Evolutionary conservation across 2,888 invertebrate species (phyloP), one percentile per base, ranked within the genome.

Genomic region (Galerucella nymphaeae): DNA sequence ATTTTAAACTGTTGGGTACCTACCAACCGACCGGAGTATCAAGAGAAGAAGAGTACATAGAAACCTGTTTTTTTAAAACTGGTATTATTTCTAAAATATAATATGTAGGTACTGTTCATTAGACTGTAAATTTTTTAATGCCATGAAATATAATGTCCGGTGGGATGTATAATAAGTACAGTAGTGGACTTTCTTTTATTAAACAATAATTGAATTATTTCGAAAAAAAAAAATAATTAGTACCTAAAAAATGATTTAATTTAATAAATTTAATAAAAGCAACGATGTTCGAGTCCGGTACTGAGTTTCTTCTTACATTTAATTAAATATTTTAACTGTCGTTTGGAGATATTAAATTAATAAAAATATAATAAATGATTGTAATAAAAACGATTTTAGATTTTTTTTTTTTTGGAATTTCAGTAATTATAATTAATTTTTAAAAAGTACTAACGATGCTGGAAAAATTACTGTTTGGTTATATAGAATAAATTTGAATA

Each of bases 101-200:
- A 78, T 77, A 76, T 75, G 77, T 23, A 23, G 23, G 23, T 78
- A 74, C 72, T 75, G 68, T 74, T 75, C 76, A 80, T 79, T 79
- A 79, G 76, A 78, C 73, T 74, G 78, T 76, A 73, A 72, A 76
- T 76, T 76, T 79, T 79, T 74, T 78, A 76, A 75, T 70, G 64
- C 75, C 64, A 74, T 77, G 77, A 77, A 76, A 77, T 77, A 77
- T 72, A 65, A 73, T 70, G 63, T 72, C 71, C 48, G 53, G 66
- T 48, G 30, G 66, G 58, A 71, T 68, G 42, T 71, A 66, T 67
- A 61, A 71, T 71, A 69, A 66, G 72, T 76, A 74, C 61, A 62
- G 61, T 16, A 16, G 18, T 18, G 61, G 18, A 62, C 61, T 61
- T 30, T 30, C 2, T 30, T 30, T 30, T 30, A 30, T 30, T 30